Evolutionary conservation across 2,113 vertebrate genomes (phyloP).

Genomic region (Hemichromis elongatus): DNA sequence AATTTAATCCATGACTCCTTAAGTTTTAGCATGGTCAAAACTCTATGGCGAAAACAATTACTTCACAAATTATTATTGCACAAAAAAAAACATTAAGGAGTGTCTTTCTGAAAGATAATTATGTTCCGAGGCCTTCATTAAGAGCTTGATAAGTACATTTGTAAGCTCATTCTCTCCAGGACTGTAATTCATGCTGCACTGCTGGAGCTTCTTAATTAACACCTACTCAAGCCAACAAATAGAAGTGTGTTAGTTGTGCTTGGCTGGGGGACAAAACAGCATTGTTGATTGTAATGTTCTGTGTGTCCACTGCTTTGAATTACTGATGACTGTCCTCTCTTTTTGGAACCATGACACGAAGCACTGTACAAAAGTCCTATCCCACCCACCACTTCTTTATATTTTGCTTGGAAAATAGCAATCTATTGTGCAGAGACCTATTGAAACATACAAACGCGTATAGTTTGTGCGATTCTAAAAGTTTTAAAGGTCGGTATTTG

Average conservation of each 20-base stretch:
- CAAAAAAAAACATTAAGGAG: constrained; percentile 14
- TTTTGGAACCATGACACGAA: background rate
- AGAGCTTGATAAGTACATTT: constrained; percentile 40
- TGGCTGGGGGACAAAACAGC: constrained; percentile 42
- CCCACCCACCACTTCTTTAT: background rate
- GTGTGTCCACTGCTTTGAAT: constrained; percentile 31
- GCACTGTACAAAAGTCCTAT: background rate
- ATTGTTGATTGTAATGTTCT: constrained; percentile 47
- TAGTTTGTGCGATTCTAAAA: background rate
- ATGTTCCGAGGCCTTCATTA: constrained; percentile 44
- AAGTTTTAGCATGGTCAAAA: constrained; percentile 2
- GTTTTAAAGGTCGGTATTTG: background rate
- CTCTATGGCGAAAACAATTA: constrained; percentile 18
- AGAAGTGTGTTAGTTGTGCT: constrained; percentile 31
- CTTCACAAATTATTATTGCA: constrained; percentile 11
- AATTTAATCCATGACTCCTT: constrained; percentile 15
- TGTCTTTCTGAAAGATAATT: constrained; percentile 35
- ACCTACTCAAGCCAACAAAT: constrained; percentile 58
- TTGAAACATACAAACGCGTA: background rate
- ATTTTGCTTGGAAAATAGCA: background rate
- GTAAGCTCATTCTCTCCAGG: constrained; percentile 35
- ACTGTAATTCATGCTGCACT: constrained; percentile 45
- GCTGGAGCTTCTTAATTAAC: constrained; percentile 60
- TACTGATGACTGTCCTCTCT: constrained; percentile 24
- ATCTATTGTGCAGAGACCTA: background rate